phyloP scores from a whole-genome alignment of 2,113 vertebrate genomes.

The Taurulus bubalis region DNA sequence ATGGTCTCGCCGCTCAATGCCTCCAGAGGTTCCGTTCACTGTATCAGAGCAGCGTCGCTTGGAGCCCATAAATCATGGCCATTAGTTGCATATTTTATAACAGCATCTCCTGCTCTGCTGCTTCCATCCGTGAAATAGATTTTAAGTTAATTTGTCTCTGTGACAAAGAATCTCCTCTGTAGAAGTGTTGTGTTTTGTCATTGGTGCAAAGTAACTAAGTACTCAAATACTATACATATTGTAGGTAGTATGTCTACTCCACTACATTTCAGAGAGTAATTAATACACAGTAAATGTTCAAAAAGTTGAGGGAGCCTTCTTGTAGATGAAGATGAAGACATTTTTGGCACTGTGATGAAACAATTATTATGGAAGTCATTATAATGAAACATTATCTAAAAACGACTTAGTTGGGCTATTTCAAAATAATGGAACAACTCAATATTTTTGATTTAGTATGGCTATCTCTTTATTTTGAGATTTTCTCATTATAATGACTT shows the following conservation, averaged over 20 bases:
- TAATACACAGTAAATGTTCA: not conserved
- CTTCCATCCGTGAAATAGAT: slow-evolving; percentile 4
- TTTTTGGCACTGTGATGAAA: no score
- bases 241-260: not conserved
- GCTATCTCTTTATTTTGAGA: not conserved
- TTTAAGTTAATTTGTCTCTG: not conserved
- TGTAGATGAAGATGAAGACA: no score
- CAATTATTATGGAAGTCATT: not conserved
- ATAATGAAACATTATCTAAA: not conserved
- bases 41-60: slow-evolving; percentile 14
- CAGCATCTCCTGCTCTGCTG: slow-evolving; percentile 19
- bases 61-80: slow-evolving; percentile 30
- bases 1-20: slow-evolving; percentile 40
- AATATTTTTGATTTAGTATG: not conserved
- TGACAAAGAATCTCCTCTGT: not conserved
- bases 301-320: not conserved
- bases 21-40: slow-evolving; percentile 36
- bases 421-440: no score
- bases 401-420: no score
- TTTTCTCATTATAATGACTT: not conserved
- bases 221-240: not conserved
- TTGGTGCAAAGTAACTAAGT: not conserved
- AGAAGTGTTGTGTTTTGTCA: slow-evolving; percentile 1
- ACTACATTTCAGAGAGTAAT: not conserved
- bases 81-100: slow-evolving; percentile 18